Percentiles rank a stretch among this genome's conserved stretches.
These are phyloP conservation scores for Epistrophella euchroma DNA, from an alignment of 2,888 invertebrate genomes.

Conservation along the genomic window DNA sequence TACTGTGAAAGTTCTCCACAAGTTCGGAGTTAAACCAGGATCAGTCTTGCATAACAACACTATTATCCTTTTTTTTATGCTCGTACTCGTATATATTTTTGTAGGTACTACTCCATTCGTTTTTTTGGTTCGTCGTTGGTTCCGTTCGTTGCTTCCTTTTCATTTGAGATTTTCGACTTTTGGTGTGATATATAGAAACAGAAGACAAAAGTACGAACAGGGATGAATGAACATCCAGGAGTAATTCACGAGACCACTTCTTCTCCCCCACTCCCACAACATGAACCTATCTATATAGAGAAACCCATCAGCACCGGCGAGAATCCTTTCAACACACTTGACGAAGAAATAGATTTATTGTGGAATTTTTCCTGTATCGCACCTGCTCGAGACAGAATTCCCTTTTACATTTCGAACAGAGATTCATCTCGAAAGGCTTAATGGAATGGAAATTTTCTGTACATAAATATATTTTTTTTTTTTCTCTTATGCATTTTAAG, in stretches of 20 bases:
- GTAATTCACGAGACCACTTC: constrained; percentile 5
- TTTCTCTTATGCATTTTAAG: constrained; percentile 3
- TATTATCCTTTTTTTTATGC: constrained; percentile 63
- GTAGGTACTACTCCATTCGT: neutral
- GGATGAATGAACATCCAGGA: constrained; percentile 17
- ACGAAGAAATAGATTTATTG: constrained; percentile 71
- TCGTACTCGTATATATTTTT: neutral
- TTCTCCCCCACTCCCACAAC: neutral
- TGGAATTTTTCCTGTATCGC: constrained; percentile 74
- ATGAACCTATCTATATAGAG: neutral
- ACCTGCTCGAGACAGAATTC: constrained; percentile 73
- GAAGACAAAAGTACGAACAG: constrained; percentile 61
- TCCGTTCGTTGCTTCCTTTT: constrained; percentile 52
- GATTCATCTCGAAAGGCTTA: constrained; percentile 72
- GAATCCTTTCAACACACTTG: constrained; percentile 73
- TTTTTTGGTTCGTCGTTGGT: constrained; percentile 22
- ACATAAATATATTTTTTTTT: neutral
- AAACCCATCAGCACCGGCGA: constrained; percentile 48
- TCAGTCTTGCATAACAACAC: constrained; percentile 76
- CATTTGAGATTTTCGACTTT: constrained; percentile 73
- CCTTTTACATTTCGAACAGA: constrained; percentile 55
- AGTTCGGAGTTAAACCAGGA: constrained; percentile 75
- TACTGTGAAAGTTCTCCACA: constrained; percentile 69
- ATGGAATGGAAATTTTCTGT: constrained; percentile 73
- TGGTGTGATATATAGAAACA: constrained; percentile 52